These are phyloP conservation scores for Corythaixoides concolor DNA, from an alignment of 2,113 vertebrate species.

Conservation along the genomic window DNA sequence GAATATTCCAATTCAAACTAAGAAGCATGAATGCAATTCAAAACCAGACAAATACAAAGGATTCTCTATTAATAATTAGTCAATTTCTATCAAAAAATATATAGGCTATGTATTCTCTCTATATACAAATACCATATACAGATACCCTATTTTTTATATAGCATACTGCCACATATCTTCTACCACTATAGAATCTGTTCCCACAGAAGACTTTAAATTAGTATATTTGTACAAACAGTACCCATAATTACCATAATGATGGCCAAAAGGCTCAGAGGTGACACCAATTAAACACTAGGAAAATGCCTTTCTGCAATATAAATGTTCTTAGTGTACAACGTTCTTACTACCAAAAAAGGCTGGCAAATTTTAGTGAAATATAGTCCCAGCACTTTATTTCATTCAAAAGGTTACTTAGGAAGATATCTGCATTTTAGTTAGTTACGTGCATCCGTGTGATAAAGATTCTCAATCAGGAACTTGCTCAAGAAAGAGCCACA, in stretches of 20 bases:
- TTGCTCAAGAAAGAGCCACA: neutral
- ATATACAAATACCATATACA: neutral
- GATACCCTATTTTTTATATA: neutral
- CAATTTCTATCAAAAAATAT: neutral
- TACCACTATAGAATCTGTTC: neutral
- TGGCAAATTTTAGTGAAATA: neutral
- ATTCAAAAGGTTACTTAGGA: neutral
- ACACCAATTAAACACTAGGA: neutral
- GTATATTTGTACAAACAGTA: neutral
- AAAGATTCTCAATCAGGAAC: neutral
- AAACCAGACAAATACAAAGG: neutral
- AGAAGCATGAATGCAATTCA: neutral
- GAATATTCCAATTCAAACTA: neutral
- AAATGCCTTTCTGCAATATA: neutral
- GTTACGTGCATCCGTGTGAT: neutral
- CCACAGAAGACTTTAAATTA: neutral
- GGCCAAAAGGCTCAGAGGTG: neutral
- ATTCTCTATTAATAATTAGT: neutral
- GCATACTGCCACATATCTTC: neutral
- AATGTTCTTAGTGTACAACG: neutral
- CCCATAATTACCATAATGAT: neutral
- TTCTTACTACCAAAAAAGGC: neutral
- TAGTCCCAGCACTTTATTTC: neutral
- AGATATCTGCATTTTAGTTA: neutral
- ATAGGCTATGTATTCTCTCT: neutral